Evolutionary conservation across 2,888 invertebrate genomes (phyloP).

Genomic region (Heteromurus nitidus): DNA sequence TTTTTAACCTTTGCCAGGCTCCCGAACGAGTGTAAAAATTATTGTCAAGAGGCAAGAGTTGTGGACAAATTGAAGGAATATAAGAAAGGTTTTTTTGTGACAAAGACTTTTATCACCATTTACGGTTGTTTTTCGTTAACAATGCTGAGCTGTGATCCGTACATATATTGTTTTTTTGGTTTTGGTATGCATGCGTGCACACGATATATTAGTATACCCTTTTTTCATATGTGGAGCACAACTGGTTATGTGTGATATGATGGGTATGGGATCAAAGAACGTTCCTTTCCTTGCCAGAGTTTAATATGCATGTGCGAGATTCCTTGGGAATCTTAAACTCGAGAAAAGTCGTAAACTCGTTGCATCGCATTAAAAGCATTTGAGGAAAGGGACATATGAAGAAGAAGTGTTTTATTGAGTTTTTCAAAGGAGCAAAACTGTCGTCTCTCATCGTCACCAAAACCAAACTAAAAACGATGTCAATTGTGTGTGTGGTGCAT

Average conservation of each 20-base stretch:
- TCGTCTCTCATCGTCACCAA: too few species aligned
- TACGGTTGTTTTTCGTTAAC: conserved; percentile 32
- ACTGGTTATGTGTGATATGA: background rate
- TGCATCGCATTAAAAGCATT: conserved; percentile 24
- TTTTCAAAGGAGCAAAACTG: conserved; percentile 22
- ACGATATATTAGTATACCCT: background rate
- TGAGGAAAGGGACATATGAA: conserved; percentile 23
- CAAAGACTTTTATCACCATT: conserved; percentile 18
- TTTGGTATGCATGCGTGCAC: background rate
- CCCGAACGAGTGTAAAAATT: conserved; percentile 9
- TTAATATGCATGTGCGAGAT: conserved; percentile 20
- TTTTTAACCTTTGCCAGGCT: conserved; percentile 46
- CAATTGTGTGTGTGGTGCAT: too few species aligned
- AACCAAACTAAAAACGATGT: background rate
- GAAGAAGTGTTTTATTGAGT: conserved; percentile 48
- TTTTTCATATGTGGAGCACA: background rate
- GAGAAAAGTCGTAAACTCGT: background rate
- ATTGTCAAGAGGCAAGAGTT: conserved; percentile 33
- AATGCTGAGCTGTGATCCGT: too few species aligned
- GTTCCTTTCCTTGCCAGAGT: background rate
- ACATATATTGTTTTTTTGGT: background rate
- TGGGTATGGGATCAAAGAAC: background rate
- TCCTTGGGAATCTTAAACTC: conserved; percentile 29
- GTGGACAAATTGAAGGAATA: background rate
- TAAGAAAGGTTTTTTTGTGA: conserved; percentile 1